A percentile compares a stretch with the other conserved stretches of the same genome.
Evolutionary conservation across 1,140 invertebrate species (phyloP).

Genomic region (Akabosia matsudoensis): DNA sequence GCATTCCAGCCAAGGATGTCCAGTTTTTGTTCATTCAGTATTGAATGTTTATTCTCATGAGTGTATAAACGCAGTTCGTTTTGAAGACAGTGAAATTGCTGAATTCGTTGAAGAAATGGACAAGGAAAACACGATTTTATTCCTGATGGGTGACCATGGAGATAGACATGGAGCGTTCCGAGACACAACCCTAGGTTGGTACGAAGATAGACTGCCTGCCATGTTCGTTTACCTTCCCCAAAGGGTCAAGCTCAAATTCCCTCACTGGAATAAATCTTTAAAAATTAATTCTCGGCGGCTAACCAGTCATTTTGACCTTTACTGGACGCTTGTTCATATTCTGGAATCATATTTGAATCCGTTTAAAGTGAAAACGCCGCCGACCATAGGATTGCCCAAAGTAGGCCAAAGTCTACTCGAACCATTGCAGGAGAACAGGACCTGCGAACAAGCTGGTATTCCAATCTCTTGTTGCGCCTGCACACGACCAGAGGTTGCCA

Average conservation of each 20-base stretch:
- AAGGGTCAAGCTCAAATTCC: constrained; percentile 58
- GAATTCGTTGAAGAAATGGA: constrained; percentile 49
- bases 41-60: constrained; percentile 72
- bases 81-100: constrained; percentile 59
- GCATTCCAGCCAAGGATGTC: background rate
- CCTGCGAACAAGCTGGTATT: constrained; percentile 54
- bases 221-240: constrained; percentile 64
- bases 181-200: constrained; percentile 73
- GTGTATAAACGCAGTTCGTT: constrained; percentile 66
- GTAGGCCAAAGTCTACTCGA: background rate
- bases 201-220: constrained; percentile 85
- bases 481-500: constrained; percentile 8
- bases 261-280: constrained; percentile 66
- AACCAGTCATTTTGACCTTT: constrained; percentile 78
- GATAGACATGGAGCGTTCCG: constrained; percentile 77
- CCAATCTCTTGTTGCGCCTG: constrained; percentile 56
- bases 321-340: constrained; percentile 60
- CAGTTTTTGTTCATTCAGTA: constrained; percentile 71
- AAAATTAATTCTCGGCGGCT: constrained; percentile 66
- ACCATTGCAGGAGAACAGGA: constrained; percentile 46
- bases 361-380: background rate
- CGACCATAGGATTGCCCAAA: no score
- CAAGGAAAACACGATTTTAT: constrained; percentile 58
- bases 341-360: background rate
- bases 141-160: constrained; percentile 89